Percentiles rank a stretch among this genome's conserved stretches.
Conservation (phyloP, 2,113 vertebrate genomes). For the Pungitius pungitius region DNA sequence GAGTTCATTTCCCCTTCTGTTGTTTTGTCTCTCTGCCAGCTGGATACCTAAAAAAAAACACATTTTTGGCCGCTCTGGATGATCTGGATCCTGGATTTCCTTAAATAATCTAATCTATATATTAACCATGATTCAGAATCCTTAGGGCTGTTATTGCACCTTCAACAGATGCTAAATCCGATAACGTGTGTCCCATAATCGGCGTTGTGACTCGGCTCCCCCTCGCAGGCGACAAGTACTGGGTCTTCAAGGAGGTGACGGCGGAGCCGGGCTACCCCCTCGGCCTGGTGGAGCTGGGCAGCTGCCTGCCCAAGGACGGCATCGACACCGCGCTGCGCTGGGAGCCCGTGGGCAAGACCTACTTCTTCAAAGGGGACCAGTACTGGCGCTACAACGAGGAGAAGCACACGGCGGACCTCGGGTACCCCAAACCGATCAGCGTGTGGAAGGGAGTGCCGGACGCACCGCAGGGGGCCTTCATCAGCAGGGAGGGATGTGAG, state of each 20-base stretch:
- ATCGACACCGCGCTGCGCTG: constrained; percentile 95
- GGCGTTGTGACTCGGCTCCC: not conserved
- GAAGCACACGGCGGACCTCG: constrained; percentile 88
- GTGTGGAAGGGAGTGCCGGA: constrained; percentile 97
- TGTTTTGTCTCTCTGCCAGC: not conserved
- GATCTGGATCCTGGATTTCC: constrained; percentile 1
- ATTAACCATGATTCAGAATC: not conserved
- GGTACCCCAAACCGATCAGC: constrained; percentile 95
- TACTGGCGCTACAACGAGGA: constrained; percentile 99
- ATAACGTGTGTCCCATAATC: not conserved
- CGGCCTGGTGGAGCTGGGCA: constrained; percentile 91
- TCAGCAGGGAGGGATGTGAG: constrained; percentile 98
- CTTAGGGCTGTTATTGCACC: too few relatives aligned
- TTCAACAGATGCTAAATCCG: not conserved
- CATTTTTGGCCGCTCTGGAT: not conserved
- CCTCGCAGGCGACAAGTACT: constrained; percentile 92
- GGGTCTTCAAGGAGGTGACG: constrained; percentile 95
- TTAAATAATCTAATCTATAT: not conserved
- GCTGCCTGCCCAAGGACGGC: constrained; percentile 91
- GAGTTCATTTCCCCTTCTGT: not conserved
- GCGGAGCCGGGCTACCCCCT: constrained; percentile 96
- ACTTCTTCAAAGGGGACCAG: constrained; percentile 97
- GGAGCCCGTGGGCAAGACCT: constrained; percentile 96
- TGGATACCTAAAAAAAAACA: not conserved
- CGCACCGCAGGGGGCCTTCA: constrained; percentile 94